phyloP scores from a whole-genome alignment of 2,113 vertebrate species.

The Tichodroma muraria region DNA sequence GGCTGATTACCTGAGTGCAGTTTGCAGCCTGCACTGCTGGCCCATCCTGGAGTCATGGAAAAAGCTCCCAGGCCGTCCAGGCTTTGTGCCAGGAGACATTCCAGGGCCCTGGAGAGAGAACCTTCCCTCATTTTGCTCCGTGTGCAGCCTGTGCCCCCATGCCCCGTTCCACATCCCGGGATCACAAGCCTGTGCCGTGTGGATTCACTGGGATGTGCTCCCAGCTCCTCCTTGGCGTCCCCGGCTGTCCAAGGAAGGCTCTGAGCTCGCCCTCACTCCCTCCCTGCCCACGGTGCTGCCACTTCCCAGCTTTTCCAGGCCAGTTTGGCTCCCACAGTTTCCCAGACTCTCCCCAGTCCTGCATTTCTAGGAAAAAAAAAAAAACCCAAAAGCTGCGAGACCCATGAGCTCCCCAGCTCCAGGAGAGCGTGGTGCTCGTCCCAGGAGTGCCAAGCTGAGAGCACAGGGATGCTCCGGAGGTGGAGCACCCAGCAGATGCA shows the following conservation, averaged over 20 bases:
- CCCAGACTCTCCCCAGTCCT: neutral
- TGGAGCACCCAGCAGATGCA: neutral
- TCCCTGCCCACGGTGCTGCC: too few species aligned
- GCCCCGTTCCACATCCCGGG: too few species aligned
- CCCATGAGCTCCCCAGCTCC: neutral
- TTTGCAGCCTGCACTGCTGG: neutral
- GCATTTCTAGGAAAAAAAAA: neutral
- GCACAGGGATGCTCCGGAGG: neutral
- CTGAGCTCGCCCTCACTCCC: neutral
- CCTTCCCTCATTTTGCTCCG: neutral
- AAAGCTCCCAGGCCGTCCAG: neutral
- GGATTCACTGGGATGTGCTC: neutral
- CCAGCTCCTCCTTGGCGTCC: neutral
- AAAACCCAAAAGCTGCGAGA: neutral
- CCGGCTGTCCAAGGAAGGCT: neutral
- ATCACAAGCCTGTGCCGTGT: neutral
- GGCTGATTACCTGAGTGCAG: neutral
- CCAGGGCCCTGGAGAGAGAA: neutral
- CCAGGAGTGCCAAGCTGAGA: neutral
- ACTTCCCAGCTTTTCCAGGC: neutral
- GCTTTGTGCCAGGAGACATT: neutral
- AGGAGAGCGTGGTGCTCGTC: fast-evolving
- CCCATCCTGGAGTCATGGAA: neutral
- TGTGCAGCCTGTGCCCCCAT: neutral
- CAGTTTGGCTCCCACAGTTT: neutral